Evolutionary conservation across 2,888 invertebrate genomes (phyloP).

Genomic region (Plagodis pulveraria): DNA sequence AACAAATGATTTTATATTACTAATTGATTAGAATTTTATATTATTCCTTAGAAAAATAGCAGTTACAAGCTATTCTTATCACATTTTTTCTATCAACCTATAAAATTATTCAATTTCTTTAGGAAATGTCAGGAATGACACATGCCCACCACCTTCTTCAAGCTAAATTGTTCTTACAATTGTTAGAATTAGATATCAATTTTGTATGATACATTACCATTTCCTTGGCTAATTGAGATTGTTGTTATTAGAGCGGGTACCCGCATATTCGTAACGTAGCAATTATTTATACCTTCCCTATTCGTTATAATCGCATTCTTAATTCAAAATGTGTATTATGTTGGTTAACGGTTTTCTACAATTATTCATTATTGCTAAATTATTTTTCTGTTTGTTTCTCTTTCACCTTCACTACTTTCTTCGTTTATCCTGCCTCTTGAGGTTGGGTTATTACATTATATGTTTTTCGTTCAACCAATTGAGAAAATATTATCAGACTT

Average conservation of each 20-base stretch:
- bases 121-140: conserved; percentile 20
- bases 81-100: conserved; percentile 64
- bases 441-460: too few species aligned
- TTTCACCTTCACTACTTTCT: not conserved
- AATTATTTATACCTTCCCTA: conserved; percentile 74
- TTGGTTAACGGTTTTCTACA: conserved; percentile 76
- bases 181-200: conserved; percentile 45
- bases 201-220: conserved; percentile 33
- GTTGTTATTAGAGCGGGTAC: conserved; percentile 65
- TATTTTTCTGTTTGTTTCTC: not conserved
- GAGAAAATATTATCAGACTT: too few species aligned
- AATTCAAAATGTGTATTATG: conserved; percentile 69
- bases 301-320: conserved; percentile 75
- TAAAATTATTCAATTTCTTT: conserved; percentile 54
- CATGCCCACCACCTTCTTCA: conserved; percentile 7
- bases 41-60: conserved; percentile 1
- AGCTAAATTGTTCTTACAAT: conserved; percentile 16
- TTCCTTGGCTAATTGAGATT: conserved; percentile 29
- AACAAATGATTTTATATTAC: too few species aligned
- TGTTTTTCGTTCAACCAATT: too few species aligned
- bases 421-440: too few species aligned
- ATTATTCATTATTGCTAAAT: conserved; percentile 3
- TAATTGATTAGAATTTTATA: too few species aligned
- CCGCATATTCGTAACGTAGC: conserved; percentile 70
- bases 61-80: conserved; percentile 50